Percentiles rank a stretch among this genome's conserved stretches.
phyloP scores from a whole-genome alignment of 1,140 invertebrate genomes.

The Drosophila bocqueti region DNA sequence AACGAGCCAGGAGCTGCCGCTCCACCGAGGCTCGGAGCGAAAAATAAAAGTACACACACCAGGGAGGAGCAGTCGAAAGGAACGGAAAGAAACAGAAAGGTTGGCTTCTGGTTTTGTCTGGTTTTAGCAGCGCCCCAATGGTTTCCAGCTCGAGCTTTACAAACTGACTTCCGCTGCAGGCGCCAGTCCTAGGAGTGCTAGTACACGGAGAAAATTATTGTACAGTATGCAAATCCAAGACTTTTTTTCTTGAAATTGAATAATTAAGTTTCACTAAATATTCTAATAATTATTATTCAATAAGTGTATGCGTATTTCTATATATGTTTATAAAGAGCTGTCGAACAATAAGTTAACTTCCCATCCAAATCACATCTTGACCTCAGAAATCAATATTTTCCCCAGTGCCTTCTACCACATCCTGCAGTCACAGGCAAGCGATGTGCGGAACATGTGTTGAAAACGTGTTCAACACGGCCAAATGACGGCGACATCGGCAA shows the following conservation, averaged over 20 bases:
- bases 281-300: no score
- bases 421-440: slow-evolving; percentile 55
- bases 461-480: slow-evolving; percentile 79
- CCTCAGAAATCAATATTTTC: neutral
- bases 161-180: slow-evolving; percentile 68
- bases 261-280: accelerated
- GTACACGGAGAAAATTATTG: neutral
- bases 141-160: slow-evolving; percentile 70
- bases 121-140: slow-evolving; percentile 48
- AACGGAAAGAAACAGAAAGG: slow-evolving; percentile 2
- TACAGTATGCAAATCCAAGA: neutral
- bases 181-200: slow-evolving; percentile 13
- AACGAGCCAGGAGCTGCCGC: slow-evolving; percentile 24
- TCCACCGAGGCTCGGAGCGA: slow-evolving; percentile 27
- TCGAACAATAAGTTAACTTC: neutral
- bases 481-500: slow-evolving; percentile 52
- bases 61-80: neutral
- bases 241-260: neutral
- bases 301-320: no score
- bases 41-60: slow-evolving; percentile 32
- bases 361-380: neutral
- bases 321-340: no score
- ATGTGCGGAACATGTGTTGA: slow-evolving; percentile 79
- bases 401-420: slow-evolving; percentile 28
- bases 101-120: slow-evolving; percentile 41